Evolutionary conservation across 2,797 vertebrate genomes (phyloP).

Genomic region (Anabacerthia variegaticeps): DNA sequence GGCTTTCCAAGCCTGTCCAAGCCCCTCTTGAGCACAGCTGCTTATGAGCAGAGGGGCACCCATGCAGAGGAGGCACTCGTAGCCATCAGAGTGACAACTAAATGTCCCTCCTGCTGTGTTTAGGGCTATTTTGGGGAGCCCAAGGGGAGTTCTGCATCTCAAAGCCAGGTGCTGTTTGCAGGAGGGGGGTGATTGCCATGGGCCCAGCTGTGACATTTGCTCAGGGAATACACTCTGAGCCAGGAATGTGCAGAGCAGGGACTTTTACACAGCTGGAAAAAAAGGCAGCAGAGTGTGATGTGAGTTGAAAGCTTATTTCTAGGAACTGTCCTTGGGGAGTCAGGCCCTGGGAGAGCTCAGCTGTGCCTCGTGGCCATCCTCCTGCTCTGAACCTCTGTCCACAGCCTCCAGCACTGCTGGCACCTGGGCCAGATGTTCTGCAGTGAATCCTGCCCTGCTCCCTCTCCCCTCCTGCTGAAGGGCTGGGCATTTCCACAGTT

Average conservation of each 20-base stretch:
- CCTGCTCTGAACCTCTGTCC: fast-evolving
- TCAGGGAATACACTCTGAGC: fast-evolving
- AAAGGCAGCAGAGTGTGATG: not conserved
- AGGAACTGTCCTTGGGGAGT: not conserved
- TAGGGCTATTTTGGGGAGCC: not conserved
- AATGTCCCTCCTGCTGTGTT: not conserved
- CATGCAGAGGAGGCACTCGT: fast-evolving
- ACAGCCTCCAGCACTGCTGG: not conserved
- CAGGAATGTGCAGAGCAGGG: not conserved
- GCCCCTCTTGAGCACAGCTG: not conserved
- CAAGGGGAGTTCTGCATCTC: not conserved
- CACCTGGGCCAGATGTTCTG: not conserved
- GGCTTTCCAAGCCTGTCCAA: not conserved
- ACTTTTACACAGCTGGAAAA: not conserved
- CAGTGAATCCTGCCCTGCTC: too few relatives aligned
- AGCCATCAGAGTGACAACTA: not conserved
- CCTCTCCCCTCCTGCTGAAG: not conserved
- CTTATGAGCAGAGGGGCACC: fast-evolving
- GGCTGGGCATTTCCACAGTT: fast-evolving
- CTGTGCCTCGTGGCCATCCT: fast-evolving
- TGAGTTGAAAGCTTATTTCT: not conserved
- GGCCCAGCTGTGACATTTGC: not conserved
- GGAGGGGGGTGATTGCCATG: not conserved
- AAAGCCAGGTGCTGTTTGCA: not conserved
- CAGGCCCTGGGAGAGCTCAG: not conserved